phyloP scores from a whole-genome alignment of 2,113 vertebrate species.

The Mormyrus iriodes region DNA sequence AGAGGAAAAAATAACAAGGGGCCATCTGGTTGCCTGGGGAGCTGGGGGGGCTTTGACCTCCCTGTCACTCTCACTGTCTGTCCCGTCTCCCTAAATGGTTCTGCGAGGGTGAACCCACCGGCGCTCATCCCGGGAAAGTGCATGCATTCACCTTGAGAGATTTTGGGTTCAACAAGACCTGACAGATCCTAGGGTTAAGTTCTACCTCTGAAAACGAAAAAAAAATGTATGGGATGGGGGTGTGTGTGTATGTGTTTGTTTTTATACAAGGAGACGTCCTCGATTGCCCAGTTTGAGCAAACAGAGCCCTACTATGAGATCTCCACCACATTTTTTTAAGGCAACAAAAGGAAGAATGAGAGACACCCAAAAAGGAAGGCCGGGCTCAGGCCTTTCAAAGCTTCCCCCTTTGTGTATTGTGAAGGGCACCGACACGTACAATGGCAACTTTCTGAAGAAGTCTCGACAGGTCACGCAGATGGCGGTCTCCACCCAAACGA shows the following conservation, averaged over 20 bases:
- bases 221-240: constrained; percentile 2
- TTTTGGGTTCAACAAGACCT: constrained; percentile 32
- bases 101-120: constrained; percentile 36
- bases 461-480: constrained; percentile 26
- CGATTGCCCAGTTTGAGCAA: constrained; percentile 4
- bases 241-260: background rate
- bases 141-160: constrained; percentile 43
- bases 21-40: constrained; percentile 39
- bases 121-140: constrained; percentile 34
- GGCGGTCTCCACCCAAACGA: constrained; percentile 5
- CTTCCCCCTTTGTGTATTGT: constrained; percentile 19
- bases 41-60: constrained; percentile 29
- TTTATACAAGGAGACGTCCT: constrained; percentile 2
- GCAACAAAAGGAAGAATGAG: constrained; percentile 8
- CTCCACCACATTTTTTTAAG: background rate
- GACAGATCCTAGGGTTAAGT: constrained; percentile 41
- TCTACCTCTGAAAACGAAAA: constrained; percentile 27
- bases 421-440: constrained; percentile 16
- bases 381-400: background rate
- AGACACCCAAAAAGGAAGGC: background rate
- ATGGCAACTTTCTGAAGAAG: constrained; percentile 20
- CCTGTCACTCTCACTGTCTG: constrained; percentile 23
- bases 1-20: constrained; percentile 31
- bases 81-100: constrained; percentile 27
- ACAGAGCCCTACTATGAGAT: background rate